phyloP scores from a whole-genome alignment of 2,113 vertebrate genomes.

The Thermophis baileyi region DNA sequence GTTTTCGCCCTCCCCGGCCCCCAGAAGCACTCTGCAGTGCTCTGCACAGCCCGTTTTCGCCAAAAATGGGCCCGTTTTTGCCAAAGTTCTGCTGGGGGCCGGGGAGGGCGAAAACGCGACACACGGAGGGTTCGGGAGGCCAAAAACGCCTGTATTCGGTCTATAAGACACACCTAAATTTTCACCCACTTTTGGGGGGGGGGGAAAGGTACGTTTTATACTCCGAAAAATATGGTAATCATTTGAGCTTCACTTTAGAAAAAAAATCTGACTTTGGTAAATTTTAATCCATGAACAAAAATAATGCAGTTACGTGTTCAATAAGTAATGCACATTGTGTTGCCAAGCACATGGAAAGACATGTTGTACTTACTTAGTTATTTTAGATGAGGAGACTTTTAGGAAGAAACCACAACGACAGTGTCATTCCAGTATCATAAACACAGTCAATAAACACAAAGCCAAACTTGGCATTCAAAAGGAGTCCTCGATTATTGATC shows the following conservation, averaged over 20 bases:
- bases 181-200: too few relatives aligned
- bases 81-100: too few relatives aligned
- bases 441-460: not conserved
- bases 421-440: not conserved
- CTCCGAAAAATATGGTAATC: not conserved
- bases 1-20: too few relatives aligned
- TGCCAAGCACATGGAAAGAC: not conserved
- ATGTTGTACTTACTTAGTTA: not conserved
- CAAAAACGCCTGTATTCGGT: too few relatives aligned
- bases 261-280: not conserved
- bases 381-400: not conserved
- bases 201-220: too few relatives aligned
- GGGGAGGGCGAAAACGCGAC: too few relatives aligned
- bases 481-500: too few relatives aligned
- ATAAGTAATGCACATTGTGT: not conserved
- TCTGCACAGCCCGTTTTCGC: too few relatives aligned
- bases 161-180: too few relatives aligned
- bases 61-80: too few relatives aligned
- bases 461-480: not conserved
- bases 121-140: too few relatives aligned
- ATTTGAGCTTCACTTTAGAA: not conserved
- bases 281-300: not conserved
- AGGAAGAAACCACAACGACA: not conserved
- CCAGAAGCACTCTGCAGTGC: too few relatives aligned
- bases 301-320: not conserved